Base-by-base conservation (phyloP, 2,888 invertebrate genomes). In the Cloeon dipterum region DNA sequence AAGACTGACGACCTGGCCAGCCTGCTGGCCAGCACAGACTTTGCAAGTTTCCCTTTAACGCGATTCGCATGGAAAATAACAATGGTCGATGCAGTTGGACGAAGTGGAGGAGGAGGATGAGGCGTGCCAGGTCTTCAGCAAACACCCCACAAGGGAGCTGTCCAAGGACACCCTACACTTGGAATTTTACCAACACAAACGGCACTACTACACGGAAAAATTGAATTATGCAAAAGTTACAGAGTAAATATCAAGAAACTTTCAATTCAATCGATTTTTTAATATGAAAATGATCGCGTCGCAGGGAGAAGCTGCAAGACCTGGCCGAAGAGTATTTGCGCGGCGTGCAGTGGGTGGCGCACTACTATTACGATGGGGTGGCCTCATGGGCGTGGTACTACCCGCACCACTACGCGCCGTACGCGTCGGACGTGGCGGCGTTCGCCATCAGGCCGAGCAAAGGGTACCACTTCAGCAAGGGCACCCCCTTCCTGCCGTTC, bases 361-460 rank as follows among this genome's bases (percentile, higher is more conserved):
- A 78, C 52, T 98, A 98, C 56, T 98, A 98, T 56, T 96, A 91
- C 58, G 75, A 85, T 49, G 96, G 96, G 5, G 86, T 91, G 32
- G 79, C 81, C 36, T 93, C 91, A 0, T 98, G 98, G 98, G 82
- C 86, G 20, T 98, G 96, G 96, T 94, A 68, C 58, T 98, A 93
- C 57, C 91, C 93, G 0, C 83, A 86, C 52, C 94, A 98, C 57
- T 98, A 96, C 57, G 83, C 94, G 0, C 96, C 96, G 0, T 94
- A 78, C 53, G 79, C 93, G 46, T 93, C 93, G 3, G 96, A 96
- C 54, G 70, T 96, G 23, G 74, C 70, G 47, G 72, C 76, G 39
- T 89, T 94, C 51, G 64, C 69, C 44, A n/a, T n/a, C n/a, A n/a
- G n/a, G n/a, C n/a, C n/a, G n/a, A 60, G 76, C 44, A 57, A 79